Evolutionary conservation across 2,888 invertebrate genomes (phyloP).

Genomic region (Calameuta pallipes): DNA sequence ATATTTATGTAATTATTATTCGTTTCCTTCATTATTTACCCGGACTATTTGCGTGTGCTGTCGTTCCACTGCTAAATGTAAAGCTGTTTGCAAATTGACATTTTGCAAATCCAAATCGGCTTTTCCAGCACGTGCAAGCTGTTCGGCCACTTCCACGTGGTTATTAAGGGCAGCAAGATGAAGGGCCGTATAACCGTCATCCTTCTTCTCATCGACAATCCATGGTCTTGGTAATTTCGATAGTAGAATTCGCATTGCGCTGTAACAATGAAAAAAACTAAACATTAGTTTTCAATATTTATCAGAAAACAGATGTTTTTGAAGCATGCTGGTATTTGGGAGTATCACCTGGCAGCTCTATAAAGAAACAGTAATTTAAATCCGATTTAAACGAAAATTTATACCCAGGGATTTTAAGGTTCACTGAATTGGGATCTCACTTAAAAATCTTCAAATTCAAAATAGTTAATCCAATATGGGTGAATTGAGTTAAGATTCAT

Average conservation of each 20-base stretch:
- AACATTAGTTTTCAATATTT: background rate
- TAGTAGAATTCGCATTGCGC: conserved; percentile 95
- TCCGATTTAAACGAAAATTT: too few species aligned
- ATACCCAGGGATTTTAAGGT: too few species aligned
- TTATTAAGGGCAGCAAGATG: conserved; percentile 97
- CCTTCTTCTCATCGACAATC: conserved; percentile 99
- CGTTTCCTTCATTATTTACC: conserved; percentile 65
- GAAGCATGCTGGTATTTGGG: too few species aligned
- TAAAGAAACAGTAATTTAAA: too few species aligned
- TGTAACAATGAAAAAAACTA: conserved; percentile 66
- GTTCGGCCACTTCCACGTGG: conserved; percentile 95
- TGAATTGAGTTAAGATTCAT: too few species aligned
- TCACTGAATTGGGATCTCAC: too few species aligned
- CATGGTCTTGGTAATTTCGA: conserved; percentile 93
- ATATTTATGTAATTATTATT: background rate
- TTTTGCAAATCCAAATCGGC: conserved; percentile 97
- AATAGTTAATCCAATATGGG: too few species aligned
- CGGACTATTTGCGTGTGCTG: conserved; percentile 98
- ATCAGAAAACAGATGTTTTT: background rate
- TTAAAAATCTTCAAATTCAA: too few species aligned
- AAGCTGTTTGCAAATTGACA: conserved; percentile 91
- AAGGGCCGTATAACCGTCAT: conserved; percentile 96
- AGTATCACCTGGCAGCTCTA: too few species aligned
- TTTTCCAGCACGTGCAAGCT: conserved; percentile 86
- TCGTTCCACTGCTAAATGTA: conserved; percentile 95